Evolutionary conservation across 92 coral and sea anemone genomes (phyloP), one percentile per base, ranked within the genome.

Genomic region (Blastomussa wellsi): DNA sequence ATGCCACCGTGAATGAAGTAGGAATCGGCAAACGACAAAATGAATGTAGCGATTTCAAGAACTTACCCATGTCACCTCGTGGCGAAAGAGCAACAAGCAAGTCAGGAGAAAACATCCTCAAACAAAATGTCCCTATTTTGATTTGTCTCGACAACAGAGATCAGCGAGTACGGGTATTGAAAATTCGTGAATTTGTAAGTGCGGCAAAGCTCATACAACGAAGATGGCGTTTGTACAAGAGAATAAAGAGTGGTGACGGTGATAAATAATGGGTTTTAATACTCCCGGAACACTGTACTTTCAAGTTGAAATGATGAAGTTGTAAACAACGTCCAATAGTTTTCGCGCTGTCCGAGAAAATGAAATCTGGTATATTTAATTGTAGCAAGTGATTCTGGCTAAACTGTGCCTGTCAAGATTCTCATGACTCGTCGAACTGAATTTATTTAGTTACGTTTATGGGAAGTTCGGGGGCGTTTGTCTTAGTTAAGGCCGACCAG

Each of bases 131-230:
- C 53, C 28, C 51, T 47, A 29, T 24, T 37, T 10, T 37, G 32
- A 29, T 20, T 41, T 12, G 35, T 36, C 53, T 83, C 31, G n/a
- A n/a, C n/a, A 57, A 38, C 19, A 37, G 79, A 33, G 73, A 75
- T 4, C 47, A 42, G 47, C 64, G 15, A 0, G 44, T 33, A 14
- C 39, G 87, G 19, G 72, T 74, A n/a, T 39, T 26, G 37, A 57
- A 15, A 76, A 74, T 83, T 74, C 74, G 81, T 1, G 32, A 59
- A 49, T 42, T n/a, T 44, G 72, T 83, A 3, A 39, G 74, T 19
- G 86, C 86, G 42, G 86, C 87, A 32, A 73, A 51, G 60, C 73
- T 74, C 7, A 83, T 74, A 26, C 86, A 83, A 44, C 37, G 86
- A 2, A 51, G 78, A 35, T 82, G 86, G 86, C 78, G 86, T 28